Percentiles rank a stretch among this genome's conserved stretches.
Evolutionary conservation across 2,888 invertebrate species (phyloP).

Genomic region (Spodoptera littoralis): DNA sequence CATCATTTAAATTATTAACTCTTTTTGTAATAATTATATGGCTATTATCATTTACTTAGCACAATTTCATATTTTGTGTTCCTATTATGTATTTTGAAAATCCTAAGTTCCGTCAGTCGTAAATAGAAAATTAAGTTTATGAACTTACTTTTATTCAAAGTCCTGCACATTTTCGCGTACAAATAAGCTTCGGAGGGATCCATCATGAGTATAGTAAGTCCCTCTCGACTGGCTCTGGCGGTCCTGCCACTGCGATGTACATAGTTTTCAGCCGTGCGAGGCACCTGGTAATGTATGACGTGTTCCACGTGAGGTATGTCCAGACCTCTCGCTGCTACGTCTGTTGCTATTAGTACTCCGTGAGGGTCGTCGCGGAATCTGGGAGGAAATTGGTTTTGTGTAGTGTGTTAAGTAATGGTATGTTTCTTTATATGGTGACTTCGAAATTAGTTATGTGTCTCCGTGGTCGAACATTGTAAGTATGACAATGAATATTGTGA

Average conservation of each 20-base stretch:
- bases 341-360: slow-evolving; percentile 96
- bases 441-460: too few relatives aligned
- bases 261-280: slow-evolving; percentile 98
- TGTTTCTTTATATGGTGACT: too few relatives aligned
- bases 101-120: too few relatives aligned
- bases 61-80: too few relatives aligned
- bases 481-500: too few relatives aligned
- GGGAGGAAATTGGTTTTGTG: background rate
- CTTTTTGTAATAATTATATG: too few relatives aligned
- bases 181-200: slow-evolving; percentile 95
- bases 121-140: too few relatives aligned
- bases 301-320: slow-evolving; percentile 98
- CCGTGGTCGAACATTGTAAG: too few relatives aligned
- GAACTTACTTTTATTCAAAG: slow-evolving; percentile 93
- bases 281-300: slow-evolving; percentile 98
- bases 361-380: slow-evolving; percentile 92
- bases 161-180: slow-evolving; percentile 94
- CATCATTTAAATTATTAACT: too few relatives aligned
- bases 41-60: too few relatives aligned
- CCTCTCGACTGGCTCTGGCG: slow-evolving; percentile 96
- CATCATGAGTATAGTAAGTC: slow-evolving; percentile 97
- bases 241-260: slow-evolving; percentile 99
- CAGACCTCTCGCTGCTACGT: slow-evolving; percentile 98
- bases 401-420: too few relatives aligned
- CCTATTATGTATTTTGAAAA: too few relatives aligned